A percentile compares a stretch with the other conserved stretches of the same genome.
Conservation (phyloP, 2,888 invertebrate genomes). For the Lepidochrysops patricia region DNA sequence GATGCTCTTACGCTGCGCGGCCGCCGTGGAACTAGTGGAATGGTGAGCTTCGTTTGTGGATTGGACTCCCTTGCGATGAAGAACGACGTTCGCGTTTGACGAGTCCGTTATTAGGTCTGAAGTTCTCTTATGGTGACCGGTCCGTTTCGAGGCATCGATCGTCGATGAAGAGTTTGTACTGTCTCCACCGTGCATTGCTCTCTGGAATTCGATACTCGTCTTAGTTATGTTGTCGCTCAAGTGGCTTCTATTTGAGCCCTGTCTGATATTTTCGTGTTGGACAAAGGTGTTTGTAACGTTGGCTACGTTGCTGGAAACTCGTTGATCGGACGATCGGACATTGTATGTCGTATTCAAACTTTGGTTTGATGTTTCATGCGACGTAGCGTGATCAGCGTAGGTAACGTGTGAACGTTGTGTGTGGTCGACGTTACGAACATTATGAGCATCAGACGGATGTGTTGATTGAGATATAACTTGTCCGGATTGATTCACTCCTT, state of each 20-base stretch:
- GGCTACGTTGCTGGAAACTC: neutral
- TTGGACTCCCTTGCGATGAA: conserved; percentile 82
- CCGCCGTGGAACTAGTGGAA: conserved; percentile 81
- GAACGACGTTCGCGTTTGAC: conserved; percentile 83
- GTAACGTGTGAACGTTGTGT: conserved; percentile 17
- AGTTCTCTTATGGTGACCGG: conserved; percentile 80
- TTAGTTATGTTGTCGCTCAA: conserved; percentile 62
- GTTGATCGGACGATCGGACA: conserved; percentile 4
- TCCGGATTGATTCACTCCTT: conserved; percentile 25
- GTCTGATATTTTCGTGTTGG: conserved; percentile 33
- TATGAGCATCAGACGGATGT: conserved; percentile 17
- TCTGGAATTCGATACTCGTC: conserved; percentile 71
- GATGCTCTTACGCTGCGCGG: conserved; percentile 87
- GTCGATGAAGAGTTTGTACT: conserved; percentile 30
- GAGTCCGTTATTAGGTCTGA: conserved; percentile 83
- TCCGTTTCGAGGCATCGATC: conserved; percentile 41
- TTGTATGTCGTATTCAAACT: conserved; percentile 6
- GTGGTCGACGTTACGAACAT: conserved; percentile 16
- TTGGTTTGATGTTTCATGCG: conserved; percentile 15
- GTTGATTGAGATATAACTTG: conserved; percentile 16
- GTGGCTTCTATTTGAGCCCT: conserved; percentile 52
- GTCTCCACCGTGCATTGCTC: conserved; percentile 62
- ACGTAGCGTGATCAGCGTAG: conserved; percentile 4
- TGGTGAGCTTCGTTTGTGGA: conserved; percentile 83
- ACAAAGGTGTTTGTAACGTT: conserved; percentile 13